Percentiles rank a stretch among this genome's conserved stretches.
Evolutionary conservation across 1,140 invertebrate genomes (phyloP).

Genomic region (Pachypsylla venusta): DNA sequence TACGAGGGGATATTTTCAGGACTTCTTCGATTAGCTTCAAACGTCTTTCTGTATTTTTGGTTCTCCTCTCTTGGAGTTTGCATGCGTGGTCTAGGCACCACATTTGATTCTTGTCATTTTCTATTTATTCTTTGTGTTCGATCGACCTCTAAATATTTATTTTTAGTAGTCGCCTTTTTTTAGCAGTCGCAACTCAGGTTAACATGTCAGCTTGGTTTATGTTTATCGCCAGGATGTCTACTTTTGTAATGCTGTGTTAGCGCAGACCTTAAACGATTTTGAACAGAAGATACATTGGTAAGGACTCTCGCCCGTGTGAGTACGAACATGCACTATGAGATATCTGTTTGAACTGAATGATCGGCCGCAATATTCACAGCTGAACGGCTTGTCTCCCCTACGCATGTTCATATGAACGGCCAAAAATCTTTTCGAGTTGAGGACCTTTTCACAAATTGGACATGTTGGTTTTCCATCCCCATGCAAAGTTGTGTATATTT

Average conservation of each 20-base stretch:
- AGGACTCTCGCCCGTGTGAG: slow-evolving; percentile 51
- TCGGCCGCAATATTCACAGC: slow-evolving; percentile 42
- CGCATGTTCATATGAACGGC: slow-evolving; percentile 20
- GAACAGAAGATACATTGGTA: slow-evolving; percentile 43
- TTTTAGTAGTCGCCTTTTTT: no score
- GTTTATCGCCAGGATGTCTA: slow-evolving; percentile 51
- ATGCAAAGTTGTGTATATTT: background rate
- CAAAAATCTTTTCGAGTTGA: slow-evolving; percentile 16
- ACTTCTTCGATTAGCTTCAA: no score
- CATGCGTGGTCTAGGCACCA: no score
- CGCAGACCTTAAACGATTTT: slow-evolving; percentile 36
- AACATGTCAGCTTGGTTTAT: slow-evolving; percentile 27
- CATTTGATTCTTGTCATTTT: slow-evolving; percentile 50
- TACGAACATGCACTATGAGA: slow-evolving; percentile 41
- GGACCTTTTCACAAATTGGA: slow-evolving; percentile 8
- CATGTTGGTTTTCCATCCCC: slow-evolving; percentile 3
- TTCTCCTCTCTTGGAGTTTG: no score
- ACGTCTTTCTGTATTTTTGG: no score
- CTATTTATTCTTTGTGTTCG: slow-evolving; percentile 50
- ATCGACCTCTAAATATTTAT: no score
- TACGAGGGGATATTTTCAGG: no score
- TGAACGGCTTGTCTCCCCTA: slow-evolving; percentile 35
- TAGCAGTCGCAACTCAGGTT: background rate
- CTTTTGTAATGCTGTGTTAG: slow-evolving; percentile 47
- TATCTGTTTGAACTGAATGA: slow-evolving; percentile 44